A percentile compares a stretch with the other conserved stretches of the same genome.
phyloP scores from a whole-genome alignment of 2,797 vertebrate genomes.

The Pristis pectinata region DNA sequence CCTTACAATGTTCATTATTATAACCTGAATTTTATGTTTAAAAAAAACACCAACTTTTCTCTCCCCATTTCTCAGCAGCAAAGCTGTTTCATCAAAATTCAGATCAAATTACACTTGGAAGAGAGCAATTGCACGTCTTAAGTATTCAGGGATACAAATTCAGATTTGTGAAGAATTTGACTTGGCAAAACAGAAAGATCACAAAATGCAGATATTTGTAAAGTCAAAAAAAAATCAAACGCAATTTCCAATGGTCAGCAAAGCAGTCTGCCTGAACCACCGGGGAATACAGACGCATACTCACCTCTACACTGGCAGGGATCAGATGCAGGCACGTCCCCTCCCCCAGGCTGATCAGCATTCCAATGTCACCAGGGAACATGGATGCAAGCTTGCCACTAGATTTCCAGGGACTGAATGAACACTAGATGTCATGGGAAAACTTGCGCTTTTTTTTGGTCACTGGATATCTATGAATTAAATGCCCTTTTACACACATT shows the following conservation, averaged over 20 bases:
- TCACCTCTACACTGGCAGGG: conserved; percentile 26
- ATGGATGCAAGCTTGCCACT: conserved; percentile 11
- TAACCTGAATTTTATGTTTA: not conserved
- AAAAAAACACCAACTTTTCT: not conserved
- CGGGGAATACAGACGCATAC: conserved; percentile 32
- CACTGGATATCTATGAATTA: not conserved
- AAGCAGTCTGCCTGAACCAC: not conserved
- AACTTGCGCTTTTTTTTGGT: not conserved
- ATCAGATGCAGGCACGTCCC: conserved; percentile 26
- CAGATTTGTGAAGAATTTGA: not conserved
- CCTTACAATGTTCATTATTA: not conserved
- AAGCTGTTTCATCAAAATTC: not conserved
- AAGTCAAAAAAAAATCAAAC: conserved; percentile 9
- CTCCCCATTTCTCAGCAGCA: not conserved
- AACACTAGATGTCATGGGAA: not conserved
- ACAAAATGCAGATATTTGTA: conserved; percentile 1
- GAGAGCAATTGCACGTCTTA: not conserved
- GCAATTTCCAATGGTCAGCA: not conserved
- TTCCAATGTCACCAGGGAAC: conserved; percentile 35
- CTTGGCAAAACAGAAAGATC: not conserved
- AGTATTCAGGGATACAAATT: not conserved
- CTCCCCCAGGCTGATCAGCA: conserved; percentile 34
- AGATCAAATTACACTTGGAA: not conserved
- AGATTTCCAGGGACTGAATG: conserved; percentile 11
- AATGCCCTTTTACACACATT: not conserved